Conservation (phyloP, 2,888 invertebrate species). For the Cantharis rufa region DNA sequence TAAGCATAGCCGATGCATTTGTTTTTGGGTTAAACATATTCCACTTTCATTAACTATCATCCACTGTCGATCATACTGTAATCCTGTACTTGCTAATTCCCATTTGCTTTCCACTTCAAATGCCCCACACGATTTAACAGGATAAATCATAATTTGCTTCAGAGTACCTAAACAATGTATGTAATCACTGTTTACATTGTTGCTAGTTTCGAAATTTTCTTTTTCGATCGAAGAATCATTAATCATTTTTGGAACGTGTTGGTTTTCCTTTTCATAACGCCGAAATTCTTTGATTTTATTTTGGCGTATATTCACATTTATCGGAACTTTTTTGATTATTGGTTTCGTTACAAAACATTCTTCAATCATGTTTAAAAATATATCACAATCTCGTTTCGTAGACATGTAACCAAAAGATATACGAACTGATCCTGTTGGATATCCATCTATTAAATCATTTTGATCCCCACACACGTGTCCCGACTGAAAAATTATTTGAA, state of each 20-base stretch:
- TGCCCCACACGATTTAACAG: slow-evolving; percentile 89
- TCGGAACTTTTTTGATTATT: slow-evolving; percentile 48
- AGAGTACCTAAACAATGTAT: slow-evolving; percentile 38
- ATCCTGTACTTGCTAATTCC: slow-evolving; percentile 75
- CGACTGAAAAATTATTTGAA: slow-evolving; percentile 55
- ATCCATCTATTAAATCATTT: slow-evolving; percentile 80
- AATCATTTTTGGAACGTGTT: background rate
- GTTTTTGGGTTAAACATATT: slow-evolving; percentile 86
- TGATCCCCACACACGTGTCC: slow-evolving; percentile 94
- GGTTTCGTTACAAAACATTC: slow-evolving; percentile 71
- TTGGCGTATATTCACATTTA: slow-evolving; percentile 30
- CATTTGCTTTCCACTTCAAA: slow-evolving; percentile 70
- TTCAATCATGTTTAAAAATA: slow-evolving; percentile 72
- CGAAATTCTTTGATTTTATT: background rate
- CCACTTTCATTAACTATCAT: slow-evolving; percentile 86
- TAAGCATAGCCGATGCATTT: slow-evolving; percentile 76
- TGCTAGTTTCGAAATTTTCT: slow-evolving; percentile 43
- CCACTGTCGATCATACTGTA: slow-evolving; percentile 91
- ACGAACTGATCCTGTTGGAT: slow-evolving; percentile 90
- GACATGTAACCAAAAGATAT: slow-evolving; percentile 94
- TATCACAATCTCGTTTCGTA: slow-evolving; percentile 70
- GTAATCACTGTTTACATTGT: background rate
- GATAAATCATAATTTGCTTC: slow-evolving; percentile 68
- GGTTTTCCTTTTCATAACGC: background rate
- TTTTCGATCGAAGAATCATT: slow-evolving; percentile 52